A percentile compares a stretch with the other conserved stretches of the same genome.
phyloP scores from a whole-genome alignment of 2,888 invertebrate genomes.

The Pachymerium ferrugineum region DNA sequence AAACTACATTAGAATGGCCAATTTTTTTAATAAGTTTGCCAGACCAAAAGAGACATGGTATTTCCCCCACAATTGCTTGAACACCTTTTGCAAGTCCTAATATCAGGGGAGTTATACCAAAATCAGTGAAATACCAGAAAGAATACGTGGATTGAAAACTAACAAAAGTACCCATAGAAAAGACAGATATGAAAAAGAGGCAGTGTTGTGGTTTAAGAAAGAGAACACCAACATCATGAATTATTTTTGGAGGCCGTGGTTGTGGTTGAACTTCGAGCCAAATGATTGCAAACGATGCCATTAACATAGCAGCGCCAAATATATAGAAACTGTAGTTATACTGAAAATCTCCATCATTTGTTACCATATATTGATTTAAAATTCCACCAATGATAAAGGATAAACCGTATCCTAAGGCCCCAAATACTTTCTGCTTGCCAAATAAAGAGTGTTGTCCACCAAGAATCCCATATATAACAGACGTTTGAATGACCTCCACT shows the following conservation, averaged over 20 bases:
- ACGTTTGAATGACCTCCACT: background rate
- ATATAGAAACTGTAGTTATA: conserved; percentile 21
- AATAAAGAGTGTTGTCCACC: background rate
- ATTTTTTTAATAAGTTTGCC: conserved; percentile 11
- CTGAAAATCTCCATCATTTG: background rate
- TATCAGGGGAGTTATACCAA: background rate
- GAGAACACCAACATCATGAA: background rate
- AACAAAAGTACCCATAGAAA: background rate
- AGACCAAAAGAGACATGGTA: conserved; percentile 12
- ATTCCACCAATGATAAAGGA: background rate
- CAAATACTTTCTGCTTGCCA: conserved; percentile 25
- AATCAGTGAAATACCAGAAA: conserved; percentile 21
- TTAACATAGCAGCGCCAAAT: background rate
- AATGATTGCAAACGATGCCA: background rate
- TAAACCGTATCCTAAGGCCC: background rate
- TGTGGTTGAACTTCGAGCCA: background rate
- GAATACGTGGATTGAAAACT: background rate
- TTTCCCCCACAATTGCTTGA: background rate
- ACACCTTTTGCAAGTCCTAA: background rate
- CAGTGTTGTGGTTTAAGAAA: background rate
- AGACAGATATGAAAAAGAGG: background rate
- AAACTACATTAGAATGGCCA: background rate
- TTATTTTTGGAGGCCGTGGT: background rate
- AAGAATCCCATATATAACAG: background rate
- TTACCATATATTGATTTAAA: background rate